Evolutionary conservation across 2,888 invertebrate genomes (phyloP), one percentile per base, ranked within the genome.

Genomic region (Syrphus vitripennis): DNA sequence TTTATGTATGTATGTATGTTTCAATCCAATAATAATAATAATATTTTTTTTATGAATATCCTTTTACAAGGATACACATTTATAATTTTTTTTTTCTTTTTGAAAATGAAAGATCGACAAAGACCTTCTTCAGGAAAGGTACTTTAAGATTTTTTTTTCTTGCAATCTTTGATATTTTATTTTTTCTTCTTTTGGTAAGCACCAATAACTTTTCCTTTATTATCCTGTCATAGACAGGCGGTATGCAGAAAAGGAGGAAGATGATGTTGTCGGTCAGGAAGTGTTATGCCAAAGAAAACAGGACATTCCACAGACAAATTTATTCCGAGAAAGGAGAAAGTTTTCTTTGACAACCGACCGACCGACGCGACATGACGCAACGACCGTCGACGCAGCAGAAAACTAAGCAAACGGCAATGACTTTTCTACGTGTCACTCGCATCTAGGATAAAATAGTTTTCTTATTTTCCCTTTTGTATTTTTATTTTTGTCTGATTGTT

Each of bases 261-360:
- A 61, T 31, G 57, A 12, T 6, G 5, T 31, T 72, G 74, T 63
- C 37, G 74, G 72, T 16, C 26, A 79, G 72, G 65, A 80, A 79
- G 65, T 59, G 3, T 29, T 59, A 67, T 75, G 57, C 24, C 55
- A 57, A 63, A 70, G 78, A 61, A 45, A 65, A 77, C 71, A 69
- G 34, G 63, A 71, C 74, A 65, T 72, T 53, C 53, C 61, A 29
- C 48, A 65, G 63, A 42, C 53, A 67, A 65, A 83, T 75, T 34
- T 70, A 83, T 83, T 83, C 83, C 75, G 75, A n/a, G n/a, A 76
- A 21, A 80, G 76, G 76, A 76, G 83, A 84, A 80, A 84, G 80
- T 84, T 80, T 70, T 71, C 42, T 29, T 24, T 34, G 7, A 34
- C 12, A 12, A 34, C 10, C 34, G 34, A 34, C 34, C 34, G 31